phyloP scores from a whole-genome alignment of 2,888 invertebrate genomes.

The Lacanobia wlatinum region DNA sequence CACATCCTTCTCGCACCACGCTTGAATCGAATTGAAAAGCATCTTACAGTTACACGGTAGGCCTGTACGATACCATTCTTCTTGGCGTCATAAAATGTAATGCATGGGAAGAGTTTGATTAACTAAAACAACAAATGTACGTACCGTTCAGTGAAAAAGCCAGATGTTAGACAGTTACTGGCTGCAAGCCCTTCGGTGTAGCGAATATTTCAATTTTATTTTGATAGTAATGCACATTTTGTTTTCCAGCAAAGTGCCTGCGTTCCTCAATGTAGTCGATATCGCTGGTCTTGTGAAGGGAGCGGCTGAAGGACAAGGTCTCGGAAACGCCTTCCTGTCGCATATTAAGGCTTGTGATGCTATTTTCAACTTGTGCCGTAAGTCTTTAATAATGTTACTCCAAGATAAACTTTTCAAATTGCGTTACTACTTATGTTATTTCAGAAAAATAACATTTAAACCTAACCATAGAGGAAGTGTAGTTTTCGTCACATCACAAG shows the following conservation, averaged over 20 bases:
- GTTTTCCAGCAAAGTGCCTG: slow-evolving; percentile 97
- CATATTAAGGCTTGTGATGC: slow-evolving; percentile 99
- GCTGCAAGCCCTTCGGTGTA: neutral
- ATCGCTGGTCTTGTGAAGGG: slow-evolving; percentile 99
- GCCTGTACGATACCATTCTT: neutral
- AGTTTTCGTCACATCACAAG: neutral
- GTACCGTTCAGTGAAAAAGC: too few species aligned
- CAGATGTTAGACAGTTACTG: too few species aligned
- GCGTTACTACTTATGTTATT: neutral
- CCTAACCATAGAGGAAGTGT: neutral
- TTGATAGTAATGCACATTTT: neutral
- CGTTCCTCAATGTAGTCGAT: slow-evolving; percentile 99
- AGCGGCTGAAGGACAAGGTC: slow-evolving; percentile 99
- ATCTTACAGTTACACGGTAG: neutral
- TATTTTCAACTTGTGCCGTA: slow-evolving; percentile 98
- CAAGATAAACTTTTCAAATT: neutral
- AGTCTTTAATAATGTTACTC: slow-evolving; percentile 78
- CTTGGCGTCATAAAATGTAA: neutral
- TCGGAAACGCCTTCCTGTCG: slow-evolving; percentile 99
- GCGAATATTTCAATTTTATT: neutral
- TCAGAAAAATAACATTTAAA: neutral
- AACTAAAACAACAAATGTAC: too few species aligned
- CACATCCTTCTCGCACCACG: neutral
- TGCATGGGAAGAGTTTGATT: too few species aligned
- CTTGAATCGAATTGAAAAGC: neutral